phyloP scores from a whole-genome alignment of 2,888 invertebrate genomes.

The Zygothrica quintamaculata region DNA sequence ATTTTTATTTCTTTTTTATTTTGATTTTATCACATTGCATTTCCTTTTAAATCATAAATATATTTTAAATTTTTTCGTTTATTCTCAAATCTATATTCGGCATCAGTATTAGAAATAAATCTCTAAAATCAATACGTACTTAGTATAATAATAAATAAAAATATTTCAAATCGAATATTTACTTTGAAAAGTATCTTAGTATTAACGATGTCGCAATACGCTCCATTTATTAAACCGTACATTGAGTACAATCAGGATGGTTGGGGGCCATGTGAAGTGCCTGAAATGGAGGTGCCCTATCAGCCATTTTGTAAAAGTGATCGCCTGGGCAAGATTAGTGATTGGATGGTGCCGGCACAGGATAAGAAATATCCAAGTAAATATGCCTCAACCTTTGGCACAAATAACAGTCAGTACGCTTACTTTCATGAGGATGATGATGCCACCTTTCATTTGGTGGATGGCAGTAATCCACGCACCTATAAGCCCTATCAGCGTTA shows the following conservation, averaged over 20 bases:
- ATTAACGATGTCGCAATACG: conserved; percentile 56
- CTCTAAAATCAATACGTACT: neutral
- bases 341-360: conserved; percentile 97
- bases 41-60: too few species aligned
- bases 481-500: conserved; percentile 96
- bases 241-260: conserved; percentile 86
- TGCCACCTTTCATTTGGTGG: conserved; percentile 98
- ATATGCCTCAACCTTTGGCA: conserved; percentile 96
- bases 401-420: conserved; percentile 97
- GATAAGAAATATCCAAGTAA: conserved; percentile 97
- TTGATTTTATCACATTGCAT: too few species aligned
- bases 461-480: conserved; percentile 90
- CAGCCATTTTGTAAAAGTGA: conserved; percentile 99
- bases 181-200: conserved; percentile 39
- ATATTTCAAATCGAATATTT: conserved; percentile 38
- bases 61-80: too few species aligned
- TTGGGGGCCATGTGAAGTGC: conserved; percentile 98
- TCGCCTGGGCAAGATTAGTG: conserved; percentile 98
- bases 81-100: too few species aligned
- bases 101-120: neutral
- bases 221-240: conserved; percentile 80
- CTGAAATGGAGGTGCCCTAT: conserved; percentile 92
- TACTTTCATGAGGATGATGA: conserved; percentile 99
- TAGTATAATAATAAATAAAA: neutral
- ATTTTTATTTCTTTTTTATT: too few species aligned